Percentiles rank a stretch among this genome's conserved stretches.
phyloP scores from a whole-genome alignment of 2,888 invertebrate species.

The Rhyacophila evoluta region DNA sequence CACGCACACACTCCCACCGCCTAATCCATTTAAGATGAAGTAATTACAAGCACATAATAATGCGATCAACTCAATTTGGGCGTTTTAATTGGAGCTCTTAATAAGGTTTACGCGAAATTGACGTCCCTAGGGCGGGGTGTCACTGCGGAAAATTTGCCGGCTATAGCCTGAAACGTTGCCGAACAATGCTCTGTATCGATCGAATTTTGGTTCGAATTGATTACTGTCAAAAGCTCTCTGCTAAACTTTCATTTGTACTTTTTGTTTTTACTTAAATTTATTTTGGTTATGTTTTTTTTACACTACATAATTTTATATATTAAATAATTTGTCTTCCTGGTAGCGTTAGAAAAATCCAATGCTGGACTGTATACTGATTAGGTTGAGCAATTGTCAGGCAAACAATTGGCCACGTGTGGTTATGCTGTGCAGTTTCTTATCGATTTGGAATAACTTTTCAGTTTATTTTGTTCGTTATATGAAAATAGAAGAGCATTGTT shows the following conservation, averaged over 20 bases:
- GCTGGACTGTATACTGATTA: too few species aligned
- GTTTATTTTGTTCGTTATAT: too few species aligned
- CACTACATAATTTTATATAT: too few species aligned
- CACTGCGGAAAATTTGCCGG: not conserved
- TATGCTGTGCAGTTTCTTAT: too few species aligned
- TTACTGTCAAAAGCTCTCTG: not conserved
- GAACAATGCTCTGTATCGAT: not conserved
- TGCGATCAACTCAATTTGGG: constrained; percentile 51
- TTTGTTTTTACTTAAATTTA: too few species aligned
- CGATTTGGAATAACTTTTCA: too few species aligned
- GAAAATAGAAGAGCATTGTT: too few species aligned
- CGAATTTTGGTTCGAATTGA: not conserved
- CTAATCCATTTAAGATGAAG: constrained; percentile 46
- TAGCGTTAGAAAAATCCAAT: too few species aligned
- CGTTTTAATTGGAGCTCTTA: constrained; percentile 50
- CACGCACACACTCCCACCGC: not conserved
- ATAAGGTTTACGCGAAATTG: constrained; percentile 47
- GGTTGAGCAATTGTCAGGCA: too few species aligned
- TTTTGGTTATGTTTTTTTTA: too few species aligned
- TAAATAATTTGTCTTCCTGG: too few species aligned
- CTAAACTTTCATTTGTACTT: not conserved
- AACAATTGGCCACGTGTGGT: too few species aligned
- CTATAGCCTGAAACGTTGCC: not conserved
- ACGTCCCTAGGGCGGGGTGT: constrained; percentile 26
- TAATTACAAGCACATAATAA: constrained; percentile 51